Base-by-base conservation (phyloP, 2,113 vertebrate genomes). In the Brevimyrus niger region DNA sequence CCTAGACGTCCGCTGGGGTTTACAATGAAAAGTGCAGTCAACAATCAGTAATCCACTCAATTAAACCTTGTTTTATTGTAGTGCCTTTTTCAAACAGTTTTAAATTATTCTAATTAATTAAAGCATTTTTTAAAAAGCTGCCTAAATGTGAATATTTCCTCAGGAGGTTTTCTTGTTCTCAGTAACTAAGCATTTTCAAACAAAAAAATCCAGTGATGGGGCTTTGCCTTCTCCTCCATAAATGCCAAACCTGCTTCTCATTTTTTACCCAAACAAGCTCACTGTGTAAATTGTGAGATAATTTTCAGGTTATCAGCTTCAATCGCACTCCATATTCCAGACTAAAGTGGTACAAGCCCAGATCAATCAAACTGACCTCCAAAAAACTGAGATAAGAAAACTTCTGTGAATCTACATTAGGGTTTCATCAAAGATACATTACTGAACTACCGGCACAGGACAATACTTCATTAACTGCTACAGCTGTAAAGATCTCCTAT, bases 41-140 rank as follows among this genome's bases (percentile, higher is more conserved):
- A 13, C 73, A 80, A 17, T 80, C 73, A 42, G 73, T 38, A 80
- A 80, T 35, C 31, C 31, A 80, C 5, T 42, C 61, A 69, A 31
- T 69, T 69, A 69, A 31, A 31, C 15, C 73, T 42, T 80, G 11
- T 42, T 38, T 80, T 80, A 80, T 35, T 35, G 73, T 80, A 80
- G 35, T 19, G 73, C 73, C 73, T 80, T 80, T 80, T 80, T 42
- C 73, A 42, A 80, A 42, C 35, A 42, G 35, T 35, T 80, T 76
- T 80, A 80, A 80, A 80, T 80, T 35, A 80, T 80, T 80, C 73
- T 80, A 80, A 80, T 80, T 35, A 80, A 80, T 80, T 80, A 80
- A 42, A 80, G 35, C 35, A 38, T 80, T 17, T 17, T 19, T 15
- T 42, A 80, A 80, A 38, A 38, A 7, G 35, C 73, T 42, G 15